These are phyloP conservation scores for Hyposmocoma kahamanoa DNA, from an alignment of 1,140 invertebrate species.

Conservation along the genomic window DNA sequence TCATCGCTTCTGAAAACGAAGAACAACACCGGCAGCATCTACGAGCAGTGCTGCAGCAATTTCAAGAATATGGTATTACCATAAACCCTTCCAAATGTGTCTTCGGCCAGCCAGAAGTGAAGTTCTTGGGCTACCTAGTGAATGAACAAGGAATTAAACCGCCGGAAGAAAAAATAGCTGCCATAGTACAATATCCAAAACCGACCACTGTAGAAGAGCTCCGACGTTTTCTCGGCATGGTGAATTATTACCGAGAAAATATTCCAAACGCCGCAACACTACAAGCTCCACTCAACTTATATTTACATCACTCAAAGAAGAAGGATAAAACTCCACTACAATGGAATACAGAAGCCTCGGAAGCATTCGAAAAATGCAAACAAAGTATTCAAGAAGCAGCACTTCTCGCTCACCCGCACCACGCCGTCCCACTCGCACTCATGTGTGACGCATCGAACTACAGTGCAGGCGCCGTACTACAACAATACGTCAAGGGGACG, in stretches of 20 bases:
- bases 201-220: slow-evolving; percentile 8
- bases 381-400: too few relatives aligned
- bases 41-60: slow-evolving; percentile 16
- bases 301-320: slow-evolving; percentile 8
- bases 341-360: slow-evolving; percentile 6
- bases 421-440: slow-evolving; percentile 8
- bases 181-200: slow-evolving; percentile 6
- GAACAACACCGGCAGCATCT: slow-evolving; percentile 37
- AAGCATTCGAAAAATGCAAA: slow-evolving; percentile 19
- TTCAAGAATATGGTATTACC: slow-evolving; percentile 25
- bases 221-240: slow-evolving; percentile 15
- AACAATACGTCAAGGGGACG: slow-evolving; percentile 14
- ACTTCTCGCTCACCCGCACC: too few relatives aligned
- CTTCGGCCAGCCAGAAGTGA: slow-evolving; percentile 10
- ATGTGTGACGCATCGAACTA: slow-evolving; percentile 28
- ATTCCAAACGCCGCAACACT: slow-evolving; percentile 11
- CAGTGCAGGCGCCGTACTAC: slow-evolving; percentile 27
- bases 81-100: slow-evolving; percentile 39
- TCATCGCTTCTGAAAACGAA: slow-evolving; percentile 31
- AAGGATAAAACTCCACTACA: slow-evolving; percentile 9
- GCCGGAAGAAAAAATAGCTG: slow-evolving; percentile 20
- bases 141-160: slow-evolving; percentile 33
- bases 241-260: slow-evolving; percentile 12
- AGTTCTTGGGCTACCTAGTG: slow-evolving; percentile 37
- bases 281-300: slow-evolving; percentile 7